Percentiles rank a stretch among this genome's conserved stretches.
Conservation (phyloP, 2,888 invertebrate species). For the Cephus rjabovi region DNA sequence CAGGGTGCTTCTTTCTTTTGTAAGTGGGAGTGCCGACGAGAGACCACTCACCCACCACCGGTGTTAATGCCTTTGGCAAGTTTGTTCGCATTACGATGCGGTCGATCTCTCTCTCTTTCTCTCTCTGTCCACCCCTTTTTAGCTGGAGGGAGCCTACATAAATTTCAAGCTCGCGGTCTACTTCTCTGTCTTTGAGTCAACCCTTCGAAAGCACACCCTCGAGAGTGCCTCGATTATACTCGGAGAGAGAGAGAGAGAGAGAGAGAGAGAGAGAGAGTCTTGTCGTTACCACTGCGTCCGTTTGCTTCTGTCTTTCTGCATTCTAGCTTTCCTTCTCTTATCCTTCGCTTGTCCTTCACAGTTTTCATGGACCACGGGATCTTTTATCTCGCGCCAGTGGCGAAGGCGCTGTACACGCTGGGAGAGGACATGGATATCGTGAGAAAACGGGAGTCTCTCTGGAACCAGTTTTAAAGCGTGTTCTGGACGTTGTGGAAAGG, state of each 20-base stretch:
- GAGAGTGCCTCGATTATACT: neutral
- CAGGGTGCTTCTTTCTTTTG: slow-evolving; percentile 16
- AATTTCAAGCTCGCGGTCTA: neutral
- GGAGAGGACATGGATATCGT: neutral
- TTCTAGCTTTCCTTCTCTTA: neutral
- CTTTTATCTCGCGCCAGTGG: neutral
- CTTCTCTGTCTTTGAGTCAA: neutral
- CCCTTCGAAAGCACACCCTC: neutral
- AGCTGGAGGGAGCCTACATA: neutral
- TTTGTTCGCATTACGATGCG: slow-evolving; percentile 46
- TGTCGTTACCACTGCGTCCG: neutral
- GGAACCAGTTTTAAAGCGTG: neutral
- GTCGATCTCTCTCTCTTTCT: slow-evolving; percentile 33
- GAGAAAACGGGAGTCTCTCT: neutral
- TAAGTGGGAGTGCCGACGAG: slow-evolving; percentile 24
- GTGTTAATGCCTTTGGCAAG: slow-evolving; percentile 53
- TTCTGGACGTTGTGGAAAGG: neutral
- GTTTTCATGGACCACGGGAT: neutral
- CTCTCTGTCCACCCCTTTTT: slow-evolving; percentile 13
- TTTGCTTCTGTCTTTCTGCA: neutral
- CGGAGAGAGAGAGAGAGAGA: neutral
- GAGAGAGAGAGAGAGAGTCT: neutral
- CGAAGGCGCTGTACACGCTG: neutral
- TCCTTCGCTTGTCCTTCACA: neutral
- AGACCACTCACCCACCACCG: slow-evolving; percentile 41